Base-by-base conservation (phyloP, 2,797 vertebrate genomes). In the Smutsia temminckii region DNA sequence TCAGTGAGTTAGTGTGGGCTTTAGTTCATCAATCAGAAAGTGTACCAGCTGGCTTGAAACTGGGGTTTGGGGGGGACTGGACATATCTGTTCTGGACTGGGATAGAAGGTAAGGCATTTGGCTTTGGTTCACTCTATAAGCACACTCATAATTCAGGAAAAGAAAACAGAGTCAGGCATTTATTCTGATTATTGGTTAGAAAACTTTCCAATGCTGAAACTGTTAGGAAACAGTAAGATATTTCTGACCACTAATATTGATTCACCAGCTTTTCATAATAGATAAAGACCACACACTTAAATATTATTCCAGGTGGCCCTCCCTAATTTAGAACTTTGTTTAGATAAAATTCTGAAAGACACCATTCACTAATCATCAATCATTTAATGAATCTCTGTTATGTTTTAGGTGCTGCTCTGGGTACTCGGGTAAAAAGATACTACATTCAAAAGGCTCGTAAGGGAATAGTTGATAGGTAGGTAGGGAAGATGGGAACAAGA, bases 81-180 rank as follows among this genome's bases (percentile, higher is more conserved):
- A 72, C 42, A 88, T 40, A 51, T 23, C 72, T 42, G 13, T 88
- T 61, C 49, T 49, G n/a, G 66, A 46, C 42, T 80, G 59, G 42
- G 75, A 79, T 12, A 93, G 57, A 87, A 66, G 53, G 59, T 51
- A 46, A 87, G 18, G 66, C n/a, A 27, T 74, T 64, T 88, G 91
- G 66, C 59, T 93, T 83, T 64, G 34, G n/a, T 92, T 92, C 69
- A 69, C 71, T 55, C 87, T 29, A 57, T 59, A 66, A 77, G 16
- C 6, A 61, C 32, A 81, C 78, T 86, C 34, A 68, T 74, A 89
- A 74, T 64, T 83, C 32, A 94, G 90, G 69, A 78, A 96, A 91
- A 51, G 71, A 91, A 91, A 83, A 91, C 40, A 77, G 0, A 83
- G 49, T 63, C 53, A 90, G 3, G 32, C 0, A 0, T 63, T 85